These are phyloP conservation scores for Linurgus olivaceus DNA, from an alignment of 2,797 vertebrate genomes.

Conservation along the genomic window DNA sequence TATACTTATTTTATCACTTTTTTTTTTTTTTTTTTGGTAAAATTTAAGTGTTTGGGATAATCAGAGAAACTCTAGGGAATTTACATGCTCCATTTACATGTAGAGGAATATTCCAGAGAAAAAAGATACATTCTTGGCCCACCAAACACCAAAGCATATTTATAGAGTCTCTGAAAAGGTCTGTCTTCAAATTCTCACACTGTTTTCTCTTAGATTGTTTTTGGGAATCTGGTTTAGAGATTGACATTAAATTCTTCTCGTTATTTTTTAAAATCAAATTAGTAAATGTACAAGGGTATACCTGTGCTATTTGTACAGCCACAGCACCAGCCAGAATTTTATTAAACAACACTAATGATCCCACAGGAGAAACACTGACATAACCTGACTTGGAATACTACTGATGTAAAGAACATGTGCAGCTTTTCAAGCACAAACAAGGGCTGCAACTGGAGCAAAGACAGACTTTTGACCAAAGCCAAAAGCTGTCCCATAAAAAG, in stretches of 20 bases:
- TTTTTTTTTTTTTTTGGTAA: fast-evolving
- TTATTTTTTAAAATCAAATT: not conserved
- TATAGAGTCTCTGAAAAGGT: not conserved
- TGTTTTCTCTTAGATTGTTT: not conserved
- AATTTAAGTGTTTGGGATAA: not conserved
- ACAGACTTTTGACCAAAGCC: not conserved
- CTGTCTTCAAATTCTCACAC: not conserved
- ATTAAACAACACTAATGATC: not conserved
- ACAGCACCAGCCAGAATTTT: not conserved
- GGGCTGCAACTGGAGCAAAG: not conserved
- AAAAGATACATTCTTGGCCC: not conserved
- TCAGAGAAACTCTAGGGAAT: not conserved
- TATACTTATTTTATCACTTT: not conserved
- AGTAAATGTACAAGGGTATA: not conserved
- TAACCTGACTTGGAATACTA: not conserved
- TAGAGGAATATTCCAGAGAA: not conserved
- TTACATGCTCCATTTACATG: not conserved
- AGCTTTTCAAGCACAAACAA: not conserved
- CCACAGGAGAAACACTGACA: not conserved
- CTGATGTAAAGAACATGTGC: not conserved
- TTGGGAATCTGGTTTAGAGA: not conserved
- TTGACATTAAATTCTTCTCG: fast-evolving
- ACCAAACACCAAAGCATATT: not conserved
- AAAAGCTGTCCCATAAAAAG: not conserved
- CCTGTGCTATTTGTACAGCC: not conserved